phyloP scores from a whole-genome alignment of 2,797 vertebrate genomes.

The Mastacembelus armatus region DNA sequence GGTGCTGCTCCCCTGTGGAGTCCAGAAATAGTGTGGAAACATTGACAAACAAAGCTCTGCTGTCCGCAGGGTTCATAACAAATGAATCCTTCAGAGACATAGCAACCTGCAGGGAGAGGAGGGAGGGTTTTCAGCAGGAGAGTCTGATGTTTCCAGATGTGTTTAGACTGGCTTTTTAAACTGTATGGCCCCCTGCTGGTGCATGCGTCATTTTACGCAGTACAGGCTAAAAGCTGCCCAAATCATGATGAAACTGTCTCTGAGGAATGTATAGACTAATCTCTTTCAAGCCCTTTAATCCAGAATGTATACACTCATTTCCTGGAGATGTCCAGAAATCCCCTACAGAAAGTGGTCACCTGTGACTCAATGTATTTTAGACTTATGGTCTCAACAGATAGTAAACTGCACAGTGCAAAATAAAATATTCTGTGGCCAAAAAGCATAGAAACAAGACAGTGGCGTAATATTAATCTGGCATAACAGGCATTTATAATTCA shows the following conservation, averaged over 20 bases:
- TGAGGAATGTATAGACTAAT: too few relatives aligned
- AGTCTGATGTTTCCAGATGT: neutral
- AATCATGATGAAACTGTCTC: neutral
- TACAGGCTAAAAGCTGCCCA: neutral
- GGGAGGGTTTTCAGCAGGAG: neutral
- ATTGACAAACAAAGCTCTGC: slow-evolving; percentile 29
- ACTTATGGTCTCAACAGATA: too few relatives aligned
- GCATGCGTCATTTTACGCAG: slow-evolving; percentile 56
- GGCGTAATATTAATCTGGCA: too few relatives aligned
- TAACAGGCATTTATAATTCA: too few relatives aligned
- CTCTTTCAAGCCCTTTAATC: too few relatives aligned
- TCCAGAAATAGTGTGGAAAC: slow-evolving; percentile 30
- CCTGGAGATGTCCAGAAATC: too few relatives aligned
- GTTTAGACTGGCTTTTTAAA: slow-evolving; percentile 47
- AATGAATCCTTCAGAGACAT: slow-evolving; percentile 67
- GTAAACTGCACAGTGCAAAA: too few relatives aligned
- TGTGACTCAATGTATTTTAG: too few relatives aligned
- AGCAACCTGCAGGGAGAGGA: neutral
- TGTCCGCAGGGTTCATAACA: slow-evolving; percentile 24
- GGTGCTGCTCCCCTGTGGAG: slow-evolving; percentile 11
- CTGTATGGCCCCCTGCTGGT: slow-evolving; percentile 1
- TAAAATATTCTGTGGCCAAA: too few relatives aligned
- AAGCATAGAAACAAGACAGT: too few relatives aligned
- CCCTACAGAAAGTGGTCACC: too few relatives aligned
- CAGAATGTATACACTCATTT: too few relatives aligned